A percentile compares a stretch with the other conserved stretches of the same genome.
These are phyloP conservation scores for Trachelus troglodyta DNA, from an alignment of 2,888 invertebrate species.

Conservation along the genomic window DNA sequence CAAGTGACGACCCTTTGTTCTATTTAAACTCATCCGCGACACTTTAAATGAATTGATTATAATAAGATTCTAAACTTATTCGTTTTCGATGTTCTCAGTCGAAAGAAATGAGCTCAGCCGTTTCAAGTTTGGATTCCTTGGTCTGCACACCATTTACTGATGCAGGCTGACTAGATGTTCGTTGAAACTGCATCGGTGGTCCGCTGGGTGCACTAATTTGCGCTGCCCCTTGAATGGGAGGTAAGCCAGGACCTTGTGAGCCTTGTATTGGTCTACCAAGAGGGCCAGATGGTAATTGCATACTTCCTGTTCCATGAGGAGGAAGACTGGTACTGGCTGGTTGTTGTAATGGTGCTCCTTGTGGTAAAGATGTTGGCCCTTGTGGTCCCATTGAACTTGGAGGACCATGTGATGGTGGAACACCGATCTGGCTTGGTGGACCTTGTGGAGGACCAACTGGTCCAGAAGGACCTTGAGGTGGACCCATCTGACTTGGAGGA, in stretches of 20 bases:
- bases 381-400: conserved; percentile 30
- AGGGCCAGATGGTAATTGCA: conserved; percentile 32
- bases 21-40: not conserved
- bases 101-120: conserved; percentile 85
- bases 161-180: conserved; percentile 26
- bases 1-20: not conserved
- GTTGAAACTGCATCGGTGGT: conserved; percentile 40
- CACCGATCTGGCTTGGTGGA: conserved; percentile 12
- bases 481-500: conserved; percentile 35
- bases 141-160: conserved; percentile 32
- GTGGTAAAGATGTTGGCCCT: conserved; percentile 25
- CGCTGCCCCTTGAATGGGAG: conserved; percentile 35
- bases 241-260: conserved; percentile 26
- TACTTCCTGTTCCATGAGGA: conserved; percentile 31
- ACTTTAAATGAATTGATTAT: not conserved
- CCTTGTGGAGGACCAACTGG: conserved; percentile 16
- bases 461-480: conserved; percentile 30
- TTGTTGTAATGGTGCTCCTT: conserved; percentile 33
- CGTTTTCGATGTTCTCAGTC: conserved; percentile 68
- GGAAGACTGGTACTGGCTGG: conserved; percentile 32
- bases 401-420: conserved; percentile 25
- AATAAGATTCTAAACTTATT: not conserved
- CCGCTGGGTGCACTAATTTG: conserved; percentile 35
- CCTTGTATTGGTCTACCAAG: conserved; percentile 25
- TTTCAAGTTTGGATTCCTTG: conserved; percentile 69